Evolutionary conservation across 2,113 vertebrate species (phyloP).

Genomic region (Macrotis lagotis): DNA sequence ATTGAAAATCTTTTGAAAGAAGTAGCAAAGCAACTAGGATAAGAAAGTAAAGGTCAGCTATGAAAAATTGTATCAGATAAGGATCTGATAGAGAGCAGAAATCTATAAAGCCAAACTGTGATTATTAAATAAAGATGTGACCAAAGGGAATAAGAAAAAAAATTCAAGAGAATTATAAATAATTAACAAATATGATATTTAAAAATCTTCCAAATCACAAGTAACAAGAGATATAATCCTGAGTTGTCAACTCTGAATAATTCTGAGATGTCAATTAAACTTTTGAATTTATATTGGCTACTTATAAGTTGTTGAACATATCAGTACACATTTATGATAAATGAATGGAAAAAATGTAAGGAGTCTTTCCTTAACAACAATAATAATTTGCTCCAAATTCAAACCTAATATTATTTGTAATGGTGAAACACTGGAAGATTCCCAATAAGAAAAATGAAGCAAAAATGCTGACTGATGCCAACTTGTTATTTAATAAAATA

Average conservation of each 20-base stretch:
- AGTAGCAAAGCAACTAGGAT: background rate
- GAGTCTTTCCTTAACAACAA: background rate
- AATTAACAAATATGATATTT: background rate
- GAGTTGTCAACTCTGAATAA: background rate
- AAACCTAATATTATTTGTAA: background rate
- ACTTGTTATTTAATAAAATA: background rate
- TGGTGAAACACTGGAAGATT: background rate
- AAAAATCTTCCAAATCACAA: background rate
- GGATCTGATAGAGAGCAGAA: background rate
- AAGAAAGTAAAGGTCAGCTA: no score
- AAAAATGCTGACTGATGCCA: background rate
- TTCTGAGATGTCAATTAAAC: background rate
- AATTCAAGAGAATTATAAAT: background rate
- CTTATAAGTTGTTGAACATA: background rate
- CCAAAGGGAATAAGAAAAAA: background rate
- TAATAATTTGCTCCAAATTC: background rate
- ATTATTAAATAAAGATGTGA: background rate
- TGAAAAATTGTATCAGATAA: background rate
- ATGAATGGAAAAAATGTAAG: background rate
- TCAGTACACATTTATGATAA: background rate
- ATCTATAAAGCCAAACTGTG: background rate
- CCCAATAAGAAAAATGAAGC: background rate
- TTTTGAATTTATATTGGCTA: background rate
- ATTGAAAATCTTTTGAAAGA: background rate
- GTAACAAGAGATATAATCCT: background rate